Base-by-base conservation (phyloP, 2,888 invertebrate species). In the Diarsia dahlii region DNA sequence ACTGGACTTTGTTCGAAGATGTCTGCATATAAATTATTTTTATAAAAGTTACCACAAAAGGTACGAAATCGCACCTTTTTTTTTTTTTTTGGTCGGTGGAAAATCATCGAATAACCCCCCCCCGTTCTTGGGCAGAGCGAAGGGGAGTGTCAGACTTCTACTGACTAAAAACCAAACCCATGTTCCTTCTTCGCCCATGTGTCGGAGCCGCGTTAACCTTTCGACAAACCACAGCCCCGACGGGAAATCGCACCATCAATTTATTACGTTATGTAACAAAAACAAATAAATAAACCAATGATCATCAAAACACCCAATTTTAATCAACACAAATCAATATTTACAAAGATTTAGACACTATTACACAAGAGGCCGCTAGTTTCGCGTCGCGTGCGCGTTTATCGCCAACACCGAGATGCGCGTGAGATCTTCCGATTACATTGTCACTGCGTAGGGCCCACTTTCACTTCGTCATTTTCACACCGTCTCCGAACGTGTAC, bases 371-470 rank as follows among this genome's bases (percentile, higher is more conserved):
- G 79, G 78, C 82, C 82, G 87, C 86, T 82, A 79, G 86, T 82
- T 85, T 87, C 81, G 81, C 87, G 84, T 85, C 87, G 82, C 88
- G 84, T 88, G 85, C 85, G 65, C 82, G 80, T 79, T 80, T 85
- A 83, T 87, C 87, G 82, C 70, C 70, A 70, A 70, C 66, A 70
- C 71, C 60, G 69, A 87, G 89, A 88, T 89, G 88, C 84, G 87
- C 85, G 80, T 81, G 79, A 90, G 91, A 92, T 92, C 81, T 73
- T 75, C 72, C 89, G 93, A 93, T 93, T 90, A 88, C 91, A 93
- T 92, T 93, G 93, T 93, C 90, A 89, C 87, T 85, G 75, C 86
- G 81, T 87, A 87, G 89, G 88, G 88, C 84, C 85, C 80, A 91
- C 92, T 92, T 92, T 92, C 92, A 88, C 91, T 89, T 71, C 80